Base-by-base conservation (phyloP, 2,888 invertebrate species). In the Desoria tigrina region DNA sequence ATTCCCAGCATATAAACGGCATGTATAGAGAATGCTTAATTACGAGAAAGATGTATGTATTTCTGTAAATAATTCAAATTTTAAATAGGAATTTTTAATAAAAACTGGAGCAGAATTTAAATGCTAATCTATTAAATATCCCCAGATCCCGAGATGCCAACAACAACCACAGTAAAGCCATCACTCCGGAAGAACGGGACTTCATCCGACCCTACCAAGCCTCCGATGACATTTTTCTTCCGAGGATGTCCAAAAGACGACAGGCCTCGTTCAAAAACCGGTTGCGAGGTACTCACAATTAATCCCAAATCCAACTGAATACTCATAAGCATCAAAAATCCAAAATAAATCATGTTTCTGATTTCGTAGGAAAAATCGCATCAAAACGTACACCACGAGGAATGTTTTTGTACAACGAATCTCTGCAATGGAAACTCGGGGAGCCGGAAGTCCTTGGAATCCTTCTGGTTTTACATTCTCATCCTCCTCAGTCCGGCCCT, bases 61-160 rank as follows among this genome's bases (percentile, higher is more conserved):
- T n/a, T n/a, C n/a, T n/a, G n/a, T n/a, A n/a, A n/a, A n/a, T n/a
- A n/a, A n/a, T n/a, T n/a, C n/a, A n/a, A n/a, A n/a, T n/a, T n/a
- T n/a, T n/a, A n/a, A n/a, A n/a, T n/a, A n/a, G n/a, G n/a, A n/a
- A n/a, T n/a, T n/a, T n/a, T n/a, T n/a, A n/a, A n/a, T n/a, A n/a
- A n/a, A n/a, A n/a, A n/a, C n/a, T n/a, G n/a, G n/a, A n/a, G n/a
- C n/a, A n/a, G n/a, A n/a, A n/a, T n/a, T n/a, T n/a, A n/a, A n/a
- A n/a, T n/a, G n/a, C n/a, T n/a, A n/a, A n/a, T n/a, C n/a, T n/a
- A n/a, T n/a, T n/a, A n/a, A n/a, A n/a, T n/a, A n/a, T n/a, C n/a
- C n/a, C n/a, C 45, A 45, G 45, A 45, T 45, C 45, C 45, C 6
- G 45, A 45, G 21, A 45, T 45, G 45, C 45, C 6, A 16, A 45